These are phyloP conservation scores for Gephyroberyx darwinii DNA, from an alignment of 2,797 vertebrate genomes.

Conservation along the genomic window DNA sequence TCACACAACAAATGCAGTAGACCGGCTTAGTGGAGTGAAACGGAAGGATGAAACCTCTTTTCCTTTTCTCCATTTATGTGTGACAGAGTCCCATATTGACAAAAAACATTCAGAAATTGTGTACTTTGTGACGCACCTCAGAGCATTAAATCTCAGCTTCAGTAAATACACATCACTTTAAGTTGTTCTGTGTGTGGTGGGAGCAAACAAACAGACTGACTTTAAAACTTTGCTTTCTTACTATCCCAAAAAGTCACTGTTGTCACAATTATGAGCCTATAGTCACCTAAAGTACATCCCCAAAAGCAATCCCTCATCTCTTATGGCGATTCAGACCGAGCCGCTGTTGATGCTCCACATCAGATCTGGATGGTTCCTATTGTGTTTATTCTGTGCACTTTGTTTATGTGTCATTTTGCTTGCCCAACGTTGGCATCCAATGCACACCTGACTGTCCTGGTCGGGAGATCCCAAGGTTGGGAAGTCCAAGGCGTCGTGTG, in stretches of 20 bases:
- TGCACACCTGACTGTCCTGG: no score
- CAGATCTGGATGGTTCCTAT: no score
- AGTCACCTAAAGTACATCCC: conserved; percentile 23
- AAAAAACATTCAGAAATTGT: conserved; percentile 43
- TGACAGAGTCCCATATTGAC: conserved; percentile 53
- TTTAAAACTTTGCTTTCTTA: conserved; percentile 29
- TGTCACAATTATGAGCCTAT: conserved; percentile 10
- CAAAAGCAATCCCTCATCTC: conserved; percentile 38
- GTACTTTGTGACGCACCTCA: conserved; percentile 28
- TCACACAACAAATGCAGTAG: conserved; percentile 65
- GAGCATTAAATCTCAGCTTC: conserved; percentile 36
- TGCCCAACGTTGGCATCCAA: no score
- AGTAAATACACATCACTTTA: conserved; percentile 43
- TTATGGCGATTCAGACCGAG: conserved; percentile 8
- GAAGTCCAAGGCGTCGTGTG: no score
- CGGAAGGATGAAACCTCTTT: conserved; percentile 55
- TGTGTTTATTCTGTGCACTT: no score
- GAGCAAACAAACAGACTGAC: conserved; percentile 33
- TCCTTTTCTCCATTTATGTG: conserved; percentile 48
- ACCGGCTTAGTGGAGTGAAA: conserved; percentile 64
- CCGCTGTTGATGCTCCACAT: no score
- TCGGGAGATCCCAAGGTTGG: no score
- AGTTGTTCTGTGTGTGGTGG: conserved; percentile 26
- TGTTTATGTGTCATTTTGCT: no score
- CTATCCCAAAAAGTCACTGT: conserved; percentile 17